Percentiles rank a stretch among this genome's conserved stretches.
These are phyloP conservation scores for Diaperis boleti DNA, from an alignment of 2,888 invertebrate species.

Conservation along the genomic window DNA sequence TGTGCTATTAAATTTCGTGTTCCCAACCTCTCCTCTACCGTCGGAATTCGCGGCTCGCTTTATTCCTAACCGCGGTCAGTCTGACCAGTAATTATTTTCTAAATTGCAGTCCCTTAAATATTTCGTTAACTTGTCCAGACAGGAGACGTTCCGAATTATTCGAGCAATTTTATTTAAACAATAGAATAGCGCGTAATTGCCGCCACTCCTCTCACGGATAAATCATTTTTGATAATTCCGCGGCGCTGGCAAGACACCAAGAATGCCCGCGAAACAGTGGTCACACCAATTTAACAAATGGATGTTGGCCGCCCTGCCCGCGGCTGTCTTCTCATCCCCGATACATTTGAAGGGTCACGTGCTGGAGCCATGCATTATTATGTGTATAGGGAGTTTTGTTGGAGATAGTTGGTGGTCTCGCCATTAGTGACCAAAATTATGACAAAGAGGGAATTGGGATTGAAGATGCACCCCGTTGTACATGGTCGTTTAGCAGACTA, in stretches of 20 bases:
- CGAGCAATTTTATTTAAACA: slow-evolving; percentile 42
- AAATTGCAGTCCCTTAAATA: slow-evolving; percentile 41
- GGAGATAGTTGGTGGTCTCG: slow-evolving; percentile 1
- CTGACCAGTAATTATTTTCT: slow-evolving; percentile 40
- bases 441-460: too few relatives aligned
- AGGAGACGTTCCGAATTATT: slow-evolving; percentile 35
- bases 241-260: slow-evolving; percentile 30
- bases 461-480: too few relatives aligned
- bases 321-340: slow-evolving; percentile 48
- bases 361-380: slow-evolving; percentile 44
- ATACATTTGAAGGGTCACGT: slow-evolving; percentile 52
- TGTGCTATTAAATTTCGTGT: too few relatives aligned
- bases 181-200: slow-evolving; percentile 27
- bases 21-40: background rate
- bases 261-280: slow-evolving; percentile 28
- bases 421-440: too few relatives aligned
- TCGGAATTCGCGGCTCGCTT: slow-evolving; percentile 30
- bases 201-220: slow-evolving; percentile 16
- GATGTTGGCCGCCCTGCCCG: slow-evolving; percentile 43
- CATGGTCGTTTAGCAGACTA: too few relatives aligned
- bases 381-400: slow-evolving; percentile 9
- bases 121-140: slow-evolving; percentile 42
- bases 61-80: slow-evolving; percentile 33
- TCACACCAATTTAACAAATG: slow-evolving; percentile 41
- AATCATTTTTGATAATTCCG: slow-evolving; percentile 34